Evolutionary conservation across 2,113 vertebrate genomes (phyloP).

Genomic region (Albula goreensis): DNA sequence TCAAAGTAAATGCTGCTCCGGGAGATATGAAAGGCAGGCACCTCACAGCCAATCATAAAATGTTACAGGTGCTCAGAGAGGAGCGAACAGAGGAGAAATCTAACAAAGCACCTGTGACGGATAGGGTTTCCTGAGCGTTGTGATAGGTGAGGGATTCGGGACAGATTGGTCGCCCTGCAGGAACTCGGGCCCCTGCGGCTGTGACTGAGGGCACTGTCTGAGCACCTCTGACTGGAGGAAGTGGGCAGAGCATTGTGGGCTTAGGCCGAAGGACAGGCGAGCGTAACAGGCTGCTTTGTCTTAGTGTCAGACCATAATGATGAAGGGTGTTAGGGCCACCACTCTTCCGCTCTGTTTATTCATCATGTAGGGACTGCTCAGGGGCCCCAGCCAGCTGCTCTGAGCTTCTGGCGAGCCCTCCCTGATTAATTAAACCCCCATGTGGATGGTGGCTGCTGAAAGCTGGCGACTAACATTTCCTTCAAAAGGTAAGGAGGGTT

Average conservation of each 20-base stretch:
- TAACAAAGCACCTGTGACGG: background rate
- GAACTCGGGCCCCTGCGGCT: background rate
- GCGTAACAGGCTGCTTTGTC: slow-evolving; percentile 9
- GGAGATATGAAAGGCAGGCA: background rate
- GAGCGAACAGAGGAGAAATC: background rate
- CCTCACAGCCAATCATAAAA: background rate
- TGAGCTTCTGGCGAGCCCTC: background rate
- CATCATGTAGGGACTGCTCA: background rate
- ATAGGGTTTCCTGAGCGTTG: background rate
- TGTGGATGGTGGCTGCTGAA: background rate
- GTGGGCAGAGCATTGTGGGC: background rate
- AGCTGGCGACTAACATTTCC: background rate
- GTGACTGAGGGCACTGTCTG: background rate
- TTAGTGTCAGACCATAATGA: slow-evolving; percentile 10
- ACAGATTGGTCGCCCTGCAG: slow-evolving; percentile 5
- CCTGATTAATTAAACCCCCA: background rate
- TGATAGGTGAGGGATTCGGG: background rate
- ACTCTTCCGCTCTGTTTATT: background rate
- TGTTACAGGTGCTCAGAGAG: background rate
- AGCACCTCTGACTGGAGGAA: background rate
- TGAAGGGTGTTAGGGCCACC: background rate
- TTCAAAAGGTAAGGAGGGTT: background rate
- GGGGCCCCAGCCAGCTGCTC: background rate
- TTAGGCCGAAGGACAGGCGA: background rate
- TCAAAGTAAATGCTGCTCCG: background rate